phyloP scores from a whole-genome alignment of 2,113 vertebrate species.

The Redunca redunca region DNA sequence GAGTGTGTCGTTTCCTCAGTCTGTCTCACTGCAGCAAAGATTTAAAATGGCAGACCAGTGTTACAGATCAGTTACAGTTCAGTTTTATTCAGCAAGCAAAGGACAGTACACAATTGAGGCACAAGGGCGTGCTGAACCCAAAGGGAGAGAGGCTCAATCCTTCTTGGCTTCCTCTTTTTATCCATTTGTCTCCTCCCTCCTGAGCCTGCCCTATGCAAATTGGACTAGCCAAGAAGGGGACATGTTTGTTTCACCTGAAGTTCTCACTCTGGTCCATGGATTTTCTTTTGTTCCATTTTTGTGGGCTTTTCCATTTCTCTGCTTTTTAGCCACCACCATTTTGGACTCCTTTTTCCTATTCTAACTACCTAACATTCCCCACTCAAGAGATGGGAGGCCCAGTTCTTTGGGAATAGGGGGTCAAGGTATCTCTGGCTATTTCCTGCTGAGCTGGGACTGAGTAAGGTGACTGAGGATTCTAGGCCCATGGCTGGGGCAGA shows the following conservation, averaged over 20 bases:
- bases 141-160: background rate
- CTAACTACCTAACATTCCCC: background rate
- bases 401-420: background rate
- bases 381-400: background rate
- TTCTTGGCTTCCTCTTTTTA: background rate
- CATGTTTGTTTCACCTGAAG: background rate
- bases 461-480: background rate
- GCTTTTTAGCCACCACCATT: background rate
- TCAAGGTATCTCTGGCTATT: background rate
- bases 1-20: background rate
- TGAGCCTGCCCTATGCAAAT: background rate
- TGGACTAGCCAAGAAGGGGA: background rate
- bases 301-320: background rate
- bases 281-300: background rate
- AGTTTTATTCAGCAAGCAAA: background rate
- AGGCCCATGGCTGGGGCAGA: background rate
- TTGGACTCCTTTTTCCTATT: background rate
- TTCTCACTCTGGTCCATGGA: background rate
- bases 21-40: background rate
- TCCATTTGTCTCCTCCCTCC: background rate
- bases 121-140: background rate
- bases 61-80: background rate
- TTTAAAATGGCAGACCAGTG: background rate
- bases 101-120: background rate
- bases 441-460: background rate